These are phyloP conservation scores for Cheilosia impressa DNA, from an alignment of 2,888 invertebrate genomes.

Conservation along the genomic window DNA sequence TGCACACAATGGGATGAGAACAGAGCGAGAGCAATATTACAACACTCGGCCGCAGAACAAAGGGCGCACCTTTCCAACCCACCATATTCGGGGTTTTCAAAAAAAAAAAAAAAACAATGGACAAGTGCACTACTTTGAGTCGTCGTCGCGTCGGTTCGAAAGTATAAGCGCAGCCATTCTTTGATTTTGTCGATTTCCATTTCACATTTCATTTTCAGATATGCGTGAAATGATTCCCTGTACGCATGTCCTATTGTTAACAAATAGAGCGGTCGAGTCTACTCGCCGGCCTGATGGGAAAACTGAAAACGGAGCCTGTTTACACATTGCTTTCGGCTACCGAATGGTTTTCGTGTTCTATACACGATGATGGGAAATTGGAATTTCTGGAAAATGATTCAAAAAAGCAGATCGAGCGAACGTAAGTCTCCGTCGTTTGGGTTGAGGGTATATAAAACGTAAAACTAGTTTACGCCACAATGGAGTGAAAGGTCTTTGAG, in stretches of 20 bases:
- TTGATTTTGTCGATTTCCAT: constrained; percentile 35
- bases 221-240: constrained; percentile 70
- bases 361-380: constrained; percentile 45
- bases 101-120: constrained; percentile 44
- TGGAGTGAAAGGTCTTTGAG: constrained; percentile 40
- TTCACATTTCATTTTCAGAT: constrained; percentile 63
- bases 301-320: constrained; percentile 55
- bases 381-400: constrained; percentile 20
- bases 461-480: constrained; percentile 60
- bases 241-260: constrained; percentile 48
- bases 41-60: constrained; percentile 62
- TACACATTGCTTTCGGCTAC: constrained; percentile 68
- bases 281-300: constrained; percentile 58
- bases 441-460: constrained; percentile 50
- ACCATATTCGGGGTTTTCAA: constrained; percentile 28
- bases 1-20: constrained; percentile 47
- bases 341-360: constrained; percentile 56
- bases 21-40: constrained; percentile 62
- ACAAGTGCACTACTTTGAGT: constrained; percentile 67
- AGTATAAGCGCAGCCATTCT: constrained; percentile 17
- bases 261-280: constrained; percentile 22
- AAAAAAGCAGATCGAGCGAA: constrained; percentile 43
- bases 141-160: constrained; percentile 8
- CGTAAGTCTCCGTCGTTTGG: constrained; percentile 8
- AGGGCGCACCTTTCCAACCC: constrained; percentile 25